Percentiles rank a stretch among this genome's conserved stretches.
Evolutionary conservation across 2,113 vertebrate genomes (phyloP).

Genomic region (Platysternon megacephalum): DNA sequence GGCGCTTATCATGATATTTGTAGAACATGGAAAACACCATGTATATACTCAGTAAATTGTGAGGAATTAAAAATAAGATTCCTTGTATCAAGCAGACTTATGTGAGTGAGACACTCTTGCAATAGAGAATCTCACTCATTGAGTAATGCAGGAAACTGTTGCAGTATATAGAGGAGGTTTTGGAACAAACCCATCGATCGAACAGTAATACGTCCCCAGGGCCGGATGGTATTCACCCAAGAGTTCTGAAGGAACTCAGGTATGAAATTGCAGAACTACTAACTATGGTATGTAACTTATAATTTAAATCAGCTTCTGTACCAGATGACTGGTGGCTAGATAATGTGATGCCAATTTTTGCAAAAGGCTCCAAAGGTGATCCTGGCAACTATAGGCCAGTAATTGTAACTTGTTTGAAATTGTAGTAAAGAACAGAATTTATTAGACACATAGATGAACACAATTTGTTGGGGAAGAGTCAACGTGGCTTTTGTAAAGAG

Average conservation of each 20-base stretch:
- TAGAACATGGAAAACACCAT: fast-evolving
- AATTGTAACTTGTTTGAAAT: not conserved
- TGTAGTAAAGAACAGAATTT: not conserved
- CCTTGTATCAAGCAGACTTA: not conserved
- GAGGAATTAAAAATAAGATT: not conserved
- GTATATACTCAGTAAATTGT: not conserved
- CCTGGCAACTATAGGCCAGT: not conserved
- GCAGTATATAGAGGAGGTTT: not conserved
- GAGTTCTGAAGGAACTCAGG: not conserved
- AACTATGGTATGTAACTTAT: not conserved
- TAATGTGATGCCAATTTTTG: not conserved
- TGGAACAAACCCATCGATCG: not conserved
- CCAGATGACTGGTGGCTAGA: not conserved
- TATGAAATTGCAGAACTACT: not conserved
- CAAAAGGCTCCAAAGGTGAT: not conserved
- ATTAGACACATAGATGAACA: not conserved
- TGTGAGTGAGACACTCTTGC: not conserved
- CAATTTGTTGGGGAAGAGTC: not conserved
- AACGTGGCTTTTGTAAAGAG: not conserved
- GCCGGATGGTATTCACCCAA: not conserved
- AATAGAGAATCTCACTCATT: not conserved
- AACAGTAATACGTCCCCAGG: not conserved
- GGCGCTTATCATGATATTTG: not conserved
- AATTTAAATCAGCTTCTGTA: not conserved
- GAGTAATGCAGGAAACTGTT: not conserved